These are phyloP conservation scores for Cephalopachus bancanus DNA, from an alignment of 2,797 vertebrate genomes.

Conservation along the genomic window DNA sequence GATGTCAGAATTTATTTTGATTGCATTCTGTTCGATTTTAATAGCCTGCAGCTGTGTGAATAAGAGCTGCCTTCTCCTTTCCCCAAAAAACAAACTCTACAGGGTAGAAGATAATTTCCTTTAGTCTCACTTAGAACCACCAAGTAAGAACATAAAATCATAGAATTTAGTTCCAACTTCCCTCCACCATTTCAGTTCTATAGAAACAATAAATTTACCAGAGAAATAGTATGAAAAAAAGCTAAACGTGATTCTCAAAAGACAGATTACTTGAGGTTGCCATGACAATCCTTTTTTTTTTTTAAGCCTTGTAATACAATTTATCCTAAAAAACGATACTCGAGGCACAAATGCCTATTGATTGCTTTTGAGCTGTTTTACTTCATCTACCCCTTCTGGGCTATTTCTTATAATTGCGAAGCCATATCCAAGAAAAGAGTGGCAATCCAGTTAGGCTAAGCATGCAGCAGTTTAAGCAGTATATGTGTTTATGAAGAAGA, in stretches of 20 bases:
- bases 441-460: not conserved
- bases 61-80: constrained; percentile 27
- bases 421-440: constrained; percentile 45
- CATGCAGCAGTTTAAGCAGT: constrained; percentile 23
- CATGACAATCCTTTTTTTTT: constrained; percentile 51
- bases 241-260: constrained; percentile 57
- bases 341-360: constrained; percentile 16
- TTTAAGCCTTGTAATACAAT: constrained; percentile 39
- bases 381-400: constrained; percentile 49
- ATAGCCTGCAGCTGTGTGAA: constrained; percentile 73
- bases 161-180: constrained; percentile 44
- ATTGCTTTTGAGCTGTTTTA: constrained; percentile 41
- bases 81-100: constrained; percentile 49
- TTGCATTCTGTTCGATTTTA: constrained; percentile 69
- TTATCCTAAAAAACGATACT: constrained; percentile 67
- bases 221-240: not conserved
- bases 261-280: constrained; percentile 49
- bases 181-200: constrained; percentile 15
- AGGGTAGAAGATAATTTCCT: constrained; percentile 65
- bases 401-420: constrained; percentile 57
- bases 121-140: constrained; percentile 69
- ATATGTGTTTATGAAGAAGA: constrained; percentile 4
- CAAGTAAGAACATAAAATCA: constrained; percentile 64
- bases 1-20: constrained; percentile 76
- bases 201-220: constrained; percentile 60